Base-by-base conservation (phyloP, 2,113 vertebrate species). In the Apodemus sylvaticus region DNA sequence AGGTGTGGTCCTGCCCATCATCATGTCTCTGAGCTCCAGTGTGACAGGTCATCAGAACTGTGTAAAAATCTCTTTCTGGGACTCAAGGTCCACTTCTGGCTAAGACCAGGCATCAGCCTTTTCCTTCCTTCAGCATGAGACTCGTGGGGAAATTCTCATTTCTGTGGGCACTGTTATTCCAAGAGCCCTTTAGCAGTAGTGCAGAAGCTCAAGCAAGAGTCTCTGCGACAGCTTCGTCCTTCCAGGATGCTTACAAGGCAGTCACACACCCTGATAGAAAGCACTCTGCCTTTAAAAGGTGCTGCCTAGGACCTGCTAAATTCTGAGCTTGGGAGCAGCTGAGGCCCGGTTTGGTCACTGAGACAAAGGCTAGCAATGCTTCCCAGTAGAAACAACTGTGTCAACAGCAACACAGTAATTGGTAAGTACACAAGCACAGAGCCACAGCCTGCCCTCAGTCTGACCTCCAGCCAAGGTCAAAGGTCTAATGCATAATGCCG, bases 371-470 rank as follows among this genome's bases (percentile, higher is more conserved):
- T 29, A 26, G 5, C 2, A 26, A 86, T 24, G 22, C 42, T 16
- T 36, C 26, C 3, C 13, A 13, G 26, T 0, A 51, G 29, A 42
- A 81, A 24, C 0, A 12, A 29, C 83, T 42, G 11, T 20, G 0
- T 19, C 73, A 24, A 11, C 36, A 88, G 12, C 17, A n/a, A 71
- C 2, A 6, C 4, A 5, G 8, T 11, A 7, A 70, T n/a, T 5
- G 2, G 16, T n/a, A n/a, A 70, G 42, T 45, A 29, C 11, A 8
- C 6, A 19, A 45, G 9, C 51, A 82, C 51, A 34, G 86, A 53
- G 31, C 42, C 9, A 29, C 13, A 20, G 17, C 20, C 71, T 10
- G 10, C 14, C 74, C 66, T 34, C 34, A 3, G 19, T 17, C 22
- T 26, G n/a, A 51, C 55, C 55, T 53, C 39, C 31, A 45, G 64